Evolutionary conservation across 2,797 vertebrate species (phyloP).

Genomic region (Rousettus madagascariensis): DNA sequence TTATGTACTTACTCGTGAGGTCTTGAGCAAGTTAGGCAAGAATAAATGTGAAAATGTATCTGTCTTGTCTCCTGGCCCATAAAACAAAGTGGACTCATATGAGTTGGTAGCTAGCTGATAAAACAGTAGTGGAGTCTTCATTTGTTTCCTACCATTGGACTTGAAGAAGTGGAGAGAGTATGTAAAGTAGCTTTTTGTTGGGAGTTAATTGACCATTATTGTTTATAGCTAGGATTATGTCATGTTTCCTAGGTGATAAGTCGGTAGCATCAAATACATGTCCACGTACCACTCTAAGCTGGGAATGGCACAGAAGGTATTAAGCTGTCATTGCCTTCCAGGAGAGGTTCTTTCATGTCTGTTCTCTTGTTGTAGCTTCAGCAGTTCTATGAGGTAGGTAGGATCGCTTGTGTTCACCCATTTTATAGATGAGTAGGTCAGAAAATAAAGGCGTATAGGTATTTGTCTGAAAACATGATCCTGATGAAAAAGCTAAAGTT

Average conservation of each 20-base stretch:
- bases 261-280: not conserved
- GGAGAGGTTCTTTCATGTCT: not conserved
- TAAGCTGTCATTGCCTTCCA: not conserved
- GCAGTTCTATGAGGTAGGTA: not conserved
- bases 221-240: not conserved
- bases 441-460: not conserved
- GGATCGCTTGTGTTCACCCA: not conserved
- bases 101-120: not conserved
- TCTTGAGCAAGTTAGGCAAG: constrained; percentile 33
- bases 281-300: not conserved
- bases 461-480: not conserved
- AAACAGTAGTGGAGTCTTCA: not conserved
- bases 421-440: constrained; percentile 32
- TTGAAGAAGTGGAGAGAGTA: not conserved
- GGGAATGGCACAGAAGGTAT: not conserved
- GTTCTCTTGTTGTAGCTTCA: not conserved
- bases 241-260: constrained; percentile 23
- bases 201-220: constrained; percentile 27
- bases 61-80: constrained; percentile 38
- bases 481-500: constrained; percentile 11
- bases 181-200: constrained; percentile 17
- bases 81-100: constrained; percentile 48
- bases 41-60: constrained; percentile 34
- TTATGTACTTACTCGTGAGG: not conserved
- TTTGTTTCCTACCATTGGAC: not conserved